Base-by-base conservation (phyloP, 2,113 vertebrate species). In the Prunella himalayana region DNA sequence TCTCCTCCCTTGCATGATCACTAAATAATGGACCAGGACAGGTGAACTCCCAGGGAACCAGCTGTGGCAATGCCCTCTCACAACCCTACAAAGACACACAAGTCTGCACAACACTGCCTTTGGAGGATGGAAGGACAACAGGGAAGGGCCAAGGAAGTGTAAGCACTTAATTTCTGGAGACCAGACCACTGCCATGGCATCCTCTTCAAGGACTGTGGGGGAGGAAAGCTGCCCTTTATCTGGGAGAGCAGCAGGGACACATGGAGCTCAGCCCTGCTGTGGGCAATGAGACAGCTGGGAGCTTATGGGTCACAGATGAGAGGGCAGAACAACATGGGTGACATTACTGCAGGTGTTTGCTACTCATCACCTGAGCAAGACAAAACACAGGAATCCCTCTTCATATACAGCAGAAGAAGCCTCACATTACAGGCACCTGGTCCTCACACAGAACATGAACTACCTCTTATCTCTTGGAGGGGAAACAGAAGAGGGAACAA, bases 241-340 rank as follows among this genome's bases (percentile, higher is more conserved):
- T 47, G 22, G 15, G 18, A 80, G 28, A 63, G 30, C 28, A 69
- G 12, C 9, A 27, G 37, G 15, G 15, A 45, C 18, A 59, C 13
- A 17, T 1, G 21, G 35, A 66, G 35, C 42, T 49, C 0, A 0
- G 33, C 42, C 60, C 15, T 14, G 17, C 49, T 50, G 24, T 1
- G 27, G 19, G 49, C 0, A 0, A 27, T 27, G 47, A 27, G 50
- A 33, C 56, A 30, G 28, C 28, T 31, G 51, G 41, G 23, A 76
- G 31, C 20, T 31, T 17, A 44, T 2, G 6, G 35, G 45, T 66
- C 39, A 65, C 7, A 3, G 14, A 20, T 5, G 25, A 72, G 41
- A 82, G 10, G 21, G 47, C 41, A 86, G 41, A 82, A 31, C 11
- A 64, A 42, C 35, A 56, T 1, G 20, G 21, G 33, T 35, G 35